Base-by-base conservation (phyloP, 1,140 invertebrate species). In the Ectropis grisescens region DNA sequence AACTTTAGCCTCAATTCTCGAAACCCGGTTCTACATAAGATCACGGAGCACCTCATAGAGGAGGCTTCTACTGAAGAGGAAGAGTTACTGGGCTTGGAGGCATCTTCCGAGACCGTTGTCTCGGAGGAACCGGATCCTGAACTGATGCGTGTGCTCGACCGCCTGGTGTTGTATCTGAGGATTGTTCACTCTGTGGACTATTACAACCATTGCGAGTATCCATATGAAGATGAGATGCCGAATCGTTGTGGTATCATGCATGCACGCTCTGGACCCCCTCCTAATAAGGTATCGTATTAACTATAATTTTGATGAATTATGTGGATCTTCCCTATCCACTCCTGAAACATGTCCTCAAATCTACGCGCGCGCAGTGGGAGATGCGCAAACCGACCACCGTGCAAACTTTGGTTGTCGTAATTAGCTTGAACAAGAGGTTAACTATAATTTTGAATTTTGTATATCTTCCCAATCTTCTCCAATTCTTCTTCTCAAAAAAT, bases 161-260 rank as follows among this genome's bases (percentile, higher is more conserved):
- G 90, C 19, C 86, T 99, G 24, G 87, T 99, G 16, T 75, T 99
- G 6, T 99, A 99, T 70, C 80, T 99, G 42, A 88, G 98, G 19
- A 89, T 99, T 27, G 98, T 99, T 0, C 97, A 99, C 82, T 99
- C 97, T 0, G 92, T 99, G 27, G 98, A 99, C 80, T 99, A 97
- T 68, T 99, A 99, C 71, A 98, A 97, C 82, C 95, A 97, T 56
- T 96, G 94, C 58, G 97, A 99, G 60, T 99, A 99, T 85, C 95
- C 97, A 0, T 98, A 98, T 66, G 98, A 99, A 82, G 98, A 99
- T 79, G 97, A 98, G 68, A 99, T 99, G 98, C 98, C 98, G 0
- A 98, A 99, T 74, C 86, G 97, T 14, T 98, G 97, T 82, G 97
- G 97, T 9, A 98, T 99, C 41, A 95, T 99, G 85, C 98, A 99